phyloP scores from a whole-genome alignment of 2,888 invertebrate genomes.

The Chaetoderma sp. region DNA sequence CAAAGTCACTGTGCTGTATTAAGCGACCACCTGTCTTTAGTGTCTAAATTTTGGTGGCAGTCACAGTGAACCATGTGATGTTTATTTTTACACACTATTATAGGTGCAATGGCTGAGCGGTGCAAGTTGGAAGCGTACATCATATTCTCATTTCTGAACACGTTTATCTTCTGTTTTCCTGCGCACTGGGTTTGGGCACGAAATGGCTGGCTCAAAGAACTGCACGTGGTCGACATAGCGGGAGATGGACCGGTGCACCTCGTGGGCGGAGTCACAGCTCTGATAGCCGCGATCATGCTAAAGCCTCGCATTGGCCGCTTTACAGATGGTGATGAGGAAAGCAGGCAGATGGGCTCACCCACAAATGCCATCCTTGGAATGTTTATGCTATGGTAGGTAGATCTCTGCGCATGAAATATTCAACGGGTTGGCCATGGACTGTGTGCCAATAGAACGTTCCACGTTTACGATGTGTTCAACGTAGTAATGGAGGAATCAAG shows the following conservation, averaged over 20 bases:
- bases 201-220: slow-evolving; percentile 90
- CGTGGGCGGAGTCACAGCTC: slow-evolving; percentile 82
- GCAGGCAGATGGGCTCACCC: slow-evolving; percentile 55
- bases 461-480: too few species aligned
- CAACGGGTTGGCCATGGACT: too few species aligned
- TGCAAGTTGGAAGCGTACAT: slow-evolving; percentile 84
- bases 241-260: slow-evolving; percentile 85
- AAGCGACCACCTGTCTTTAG: too few species aligned
- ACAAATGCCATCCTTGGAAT: slow-evolving; percentile 60
- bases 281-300: slow-evolving; percentile 89
- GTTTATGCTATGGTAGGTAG: slow-evolving; percentile 63
- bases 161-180: slow-evolving; percentile 90
- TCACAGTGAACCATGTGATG: too few species aligned
- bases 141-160: slow-evolving; percentile 88
- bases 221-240: slow-evolving; percentile 92
- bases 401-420: too few species aligned
- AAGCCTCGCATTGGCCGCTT: slow-evolving; percentile 77
- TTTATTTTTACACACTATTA: slow-evolving; percentile 30
- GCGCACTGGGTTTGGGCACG: slow-evolving; percentile 73
- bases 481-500: too few species aligned
- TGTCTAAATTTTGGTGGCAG: slow-evolving; percentile 39
- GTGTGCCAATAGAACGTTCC: too few species aligned
- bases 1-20: slow-evolving; percentile 8
- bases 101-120: slow-evolving; percentile 94
- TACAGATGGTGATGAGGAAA: neutral